phyloP scores from a whole-genome alignment of 1,140 invertebrate genomes.

The Drosophila serrata region DNA sequence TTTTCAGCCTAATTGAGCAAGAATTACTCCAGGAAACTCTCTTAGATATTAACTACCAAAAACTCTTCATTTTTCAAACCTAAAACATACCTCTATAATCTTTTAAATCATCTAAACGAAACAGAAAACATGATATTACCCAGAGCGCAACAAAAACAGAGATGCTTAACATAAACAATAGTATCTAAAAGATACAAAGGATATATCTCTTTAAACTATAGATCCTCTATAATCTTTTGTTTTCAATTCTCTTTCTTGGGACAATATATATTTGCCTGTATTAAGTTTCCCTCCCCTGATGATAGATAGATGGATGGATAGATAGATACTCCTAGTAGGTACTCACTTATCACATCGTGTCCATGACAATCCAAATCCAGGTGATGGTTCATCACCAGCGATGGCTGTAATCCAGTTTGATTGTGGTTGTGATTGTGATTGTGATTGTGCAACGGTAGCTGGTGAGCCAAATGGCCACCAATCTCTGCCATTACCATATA shows the following conservation, averaged over 20 bases:
- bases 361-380: slow-evolving; percentile 85
- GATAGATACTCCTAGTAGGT: slow-evolving; percentile 9
- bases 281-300: slow-evolving; percentile 14
- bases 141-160: neutral
- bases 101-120: neutral
- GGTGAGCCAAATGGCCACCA: slow-evolving; percentile 87
- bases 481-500: slow-evolving; percentile 88
- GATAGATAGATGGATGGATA: too few species aligned
- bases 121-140: neutral
- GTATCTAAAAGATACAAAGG: slow-evolving; percentile 12
- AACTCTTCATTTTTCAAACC: too few species aligned
- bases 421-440: slow-evolving; percentile 86
- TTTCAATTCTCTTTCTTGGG: neutral
- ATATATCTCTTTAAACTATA: neutral
- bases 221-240: slow-evolving; percentile 9
- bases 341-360: slow-evolving; percentile 85
- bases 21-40: too few species aligned
- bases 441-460: slow-evolving; percentile 87
- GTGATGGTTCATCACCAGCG: slow-evolving; percentile 87
- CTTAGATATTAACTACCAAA: neutral
- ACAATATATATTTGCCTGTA: neutral
- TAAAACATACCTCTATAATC: neutral
- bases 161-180: slow-evolving; percentile 7
- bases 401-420: slow-evolving; percentile 87
- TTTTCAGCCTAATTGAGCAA: too few species aligned